phyloP scores from a whole-genome alignment of 2,113 vertebrate species.

The Malurus elegans region DNA sequence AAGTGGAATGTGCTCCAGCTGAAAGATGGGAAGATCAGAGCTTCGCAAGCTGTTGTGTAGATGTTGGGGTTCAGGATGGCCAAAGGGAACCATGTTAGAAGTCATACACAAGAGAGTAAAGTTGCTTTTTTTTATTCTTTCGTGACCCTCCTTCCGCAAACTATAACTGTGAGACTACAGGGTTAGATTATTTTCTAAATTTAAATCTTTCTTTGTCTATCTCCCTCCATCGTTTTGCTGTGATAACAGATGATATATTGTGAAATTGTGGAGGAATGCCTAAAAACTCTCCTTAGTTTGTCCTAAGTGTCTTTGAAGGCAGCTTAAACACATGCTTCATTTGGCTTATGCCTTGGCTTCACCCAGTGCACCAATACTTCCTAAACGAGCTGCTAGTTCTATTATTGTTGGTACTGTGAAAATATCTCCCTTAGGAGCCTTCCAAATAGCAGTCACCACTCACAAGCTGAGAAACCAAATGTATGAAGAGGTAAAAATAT shows the following conservation, averaged over 20 bases:
- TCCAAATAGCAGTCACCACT: neutral
- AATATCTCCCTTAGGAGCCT: neutral
- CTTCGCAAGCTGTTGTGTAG: neutral
- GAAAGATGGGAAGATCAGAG: neutral
- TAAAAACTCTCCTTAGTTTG: neutral
- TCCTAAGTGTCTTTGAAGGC: neutral
- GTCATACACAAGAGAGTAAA: neutral
- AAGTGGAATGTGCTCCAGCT: neutral
- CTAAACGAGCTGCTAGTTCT: neutral
- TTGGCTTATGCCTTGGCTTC: neutral
- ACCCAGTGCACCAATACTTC: neutral
- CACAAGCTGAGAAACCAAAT: constrained; percentile 21
- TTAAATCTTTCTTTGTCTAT: neutral
- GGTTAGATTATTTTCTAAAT: neutral
- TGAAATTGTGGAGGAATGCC: neutral
- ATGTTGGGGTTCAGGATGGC: neutral
- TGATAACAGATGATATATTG: neutral
- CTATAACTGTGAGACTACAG: neutral
- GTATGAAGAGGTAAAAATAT: neutral
- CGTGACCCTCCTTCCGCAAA: neutral
- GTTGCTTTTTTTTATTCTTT: neutral
- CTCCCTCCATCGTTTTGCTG: neutral
- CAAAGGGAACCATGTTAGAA: neutral
- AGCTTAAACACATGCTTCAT: neutral
- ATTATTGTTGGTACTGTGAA: neutral